phyloP scores from a whole-genome alignment of 2,888 invertebrate species.

The Temnothorax rugatulus region DNA sequence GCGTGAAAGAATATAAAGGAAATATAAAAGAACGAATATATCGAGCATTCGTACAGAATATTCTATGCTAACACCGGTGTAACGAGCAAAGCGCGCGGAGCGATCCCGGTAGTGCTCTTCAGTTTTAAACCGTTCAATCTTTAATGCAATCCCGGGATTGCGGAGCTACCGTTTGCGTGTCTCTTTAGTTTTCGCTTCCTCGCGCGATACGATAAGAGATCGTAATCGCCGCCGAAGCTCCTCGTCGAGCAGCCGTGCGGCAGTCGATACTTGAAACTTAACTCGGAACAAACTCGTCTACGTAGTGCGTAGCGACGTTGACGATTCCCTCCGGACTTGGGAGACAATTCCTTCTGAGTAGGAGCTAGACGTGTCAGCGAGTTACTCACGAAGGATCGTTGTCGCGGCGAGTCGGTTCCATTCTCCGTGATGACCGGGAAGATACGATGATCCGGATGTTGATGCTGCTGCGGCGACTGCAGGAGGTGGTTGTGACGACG shows the following conservation, averaged over 20 bases:
- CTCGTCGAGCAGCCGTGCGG: neutral
- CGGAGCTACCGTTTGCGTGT: neutral
- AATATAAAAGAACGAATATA: neutral
- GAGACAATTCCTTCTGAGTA: slow-evolving; percentile 29
- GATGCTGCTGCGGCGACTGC: slow-evolving; percentile 72
- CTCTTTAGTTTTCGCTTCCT: neutral
- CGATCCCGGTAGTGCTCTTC: neutral
- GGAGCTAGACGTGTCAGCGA: neutral
- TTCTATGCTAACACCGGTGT: neutral
- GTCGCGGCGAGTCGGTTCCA: slow-evolving; percentile 84
- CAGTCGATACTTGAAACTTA: neutral
- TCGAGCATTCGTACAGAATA: neutral
- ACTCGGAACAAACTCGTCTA: neutral
- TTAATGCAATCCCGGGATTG: neutral
- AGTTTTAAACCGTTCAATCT: neutral
- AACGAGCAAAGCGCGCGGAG: neutral
- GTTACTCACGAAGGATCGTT: slow-evolving; percentile 81
- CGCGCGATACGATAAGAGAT: neutral
- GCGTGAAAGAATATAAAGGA: neutral
- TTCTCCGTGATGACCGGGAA: slow-evolving; percentile 90
- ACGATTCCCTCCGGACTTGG: neutral
- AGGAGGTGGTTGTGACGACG: slow-evolving; percentile 71
- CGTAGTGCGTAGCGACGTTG: slow-evolving; percentile 1
- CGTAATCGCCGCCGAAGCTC: neutral
- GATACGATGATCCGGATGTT: slow-evolving; percentile 86